Percentiles rank a stretch among this genome's conserved stretches.
Conservation (phyloP, 2,888 invertebrate species). For the Agrotis clavis region DNA sequence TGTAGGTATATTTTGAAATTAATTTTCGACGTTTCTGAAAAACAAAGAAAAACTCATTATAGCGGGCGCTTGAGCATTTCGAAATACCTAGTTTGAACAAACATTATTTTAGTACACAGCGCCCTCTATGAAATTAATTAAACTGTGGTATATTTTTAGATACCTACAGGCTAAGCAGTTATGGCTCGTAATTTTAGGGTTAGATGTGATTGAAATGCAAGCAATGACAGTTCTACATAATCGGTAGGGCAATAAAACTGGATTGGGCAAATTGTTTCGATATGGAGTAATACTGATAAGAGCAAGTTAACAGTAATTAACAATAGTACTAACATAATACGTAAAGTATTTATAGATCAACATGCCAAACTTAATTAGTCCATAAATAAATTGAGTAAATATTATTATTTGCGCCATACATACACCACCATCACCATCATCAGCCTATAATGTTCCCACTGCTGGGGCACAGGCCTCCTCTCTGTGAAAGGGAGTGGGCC, state of each 20-base stretch:
- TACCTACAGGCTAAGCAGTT: slow-evolving; percentile 6
- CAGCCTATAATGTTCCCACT: too few relatives aligned
- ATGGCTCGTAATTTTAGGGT: not conserved
- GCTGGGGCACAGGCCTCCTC: too few relatives aligned
- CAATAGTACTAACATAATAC: slow-evolving; percentile 4
- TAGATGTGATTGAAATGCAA: slow-evolving; percentile 1
- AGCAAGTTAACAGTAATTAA: not conserved
- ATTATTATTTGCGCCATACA: not conserved
- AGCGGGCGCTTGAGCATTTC: not conserved
- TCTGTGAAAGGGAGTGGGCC: too few relatives aligned
- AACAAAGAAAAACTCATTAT: not conserved
- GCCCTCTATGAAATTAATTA: not conserved
- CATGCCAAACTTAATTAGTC: not conserved
- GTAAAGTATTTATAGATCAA: not conserved
- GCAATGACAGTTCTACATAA: not conserved
- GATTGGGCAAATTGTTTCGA: not conserved
- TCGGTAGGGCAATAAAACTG: not conserved
- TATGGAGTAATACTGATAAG: not conserved
- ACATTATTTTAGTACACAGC: not conserved
- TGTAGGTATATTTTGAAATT: too few relatives aligned
- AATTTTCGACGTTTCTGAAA: not conserved
- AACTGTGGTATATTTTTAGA: not conserved
- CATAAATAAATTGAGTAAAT: not conserved
- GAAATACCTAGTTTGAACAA: not conserved
- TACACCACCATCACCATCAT: too few relatives aligned